phyloP scores from a whole-genome alignment of 2,113 vertebrate genomes.

The Panurus biarmicus region DNA sequence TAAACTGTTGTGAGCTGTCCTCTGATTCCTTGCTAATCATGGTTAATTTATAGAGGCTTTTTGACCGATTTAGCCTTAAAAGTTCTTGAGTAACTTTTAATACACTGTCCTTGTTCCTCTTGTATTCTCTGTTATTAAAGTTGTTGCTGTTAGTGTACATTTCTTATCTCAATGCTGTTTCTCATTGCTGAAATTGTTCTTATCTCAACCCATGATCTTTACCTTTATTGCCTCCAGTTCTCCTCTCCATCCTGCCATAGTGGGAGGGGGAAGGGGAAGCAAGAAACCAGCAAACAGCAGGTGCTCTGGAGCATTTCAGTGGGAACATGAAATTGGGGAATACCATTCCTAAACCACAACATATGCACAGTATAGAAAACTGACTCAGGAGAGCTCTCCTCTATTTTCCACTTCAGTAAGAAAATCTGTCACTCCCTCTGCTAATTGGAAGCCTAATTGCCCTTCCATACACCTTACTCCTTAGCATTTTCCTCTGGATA shows the following conservation, averaged over 20 bases:
- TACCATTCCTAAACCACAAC: neutral
- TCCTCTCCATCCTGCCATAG: neutral
- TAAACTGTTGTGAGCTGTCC: neutral
- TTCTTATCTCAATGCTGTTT: neutral
- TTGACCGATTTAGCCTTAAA: neutral
- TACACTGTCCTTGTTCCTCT: neutral
- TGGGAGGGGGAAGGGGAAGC: neutral
- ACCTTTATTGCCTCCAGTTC: neutral
- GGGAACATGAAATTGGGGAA: neutral
- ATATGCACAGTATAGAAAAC: neutral
- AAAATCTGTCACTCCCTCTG: neutral
- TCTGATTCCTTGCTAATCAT: neutral
- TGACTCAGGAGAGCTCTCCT: neutral
- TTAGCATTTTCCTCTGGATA: neutral
- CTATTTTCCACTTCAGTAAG: neutral
- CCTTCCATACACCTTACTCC: neutral
- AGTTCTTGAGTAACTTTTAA: neutral
- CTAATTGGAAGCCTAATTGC: neutral
- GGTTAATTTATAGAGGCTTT: neutral
- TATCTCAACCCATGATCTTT: neutral
- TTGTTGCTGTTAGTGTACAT: neutral
- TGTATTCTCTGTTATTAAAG: neutral
- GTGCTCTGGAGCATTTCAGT: neutral
- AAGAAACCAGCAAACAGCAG: rapidly evolving
- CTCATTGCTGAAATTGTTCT: neutral